Conservation (phyloP, 2,888 invertebrate genomes). For the Drosophila tanythrix region DNA sequence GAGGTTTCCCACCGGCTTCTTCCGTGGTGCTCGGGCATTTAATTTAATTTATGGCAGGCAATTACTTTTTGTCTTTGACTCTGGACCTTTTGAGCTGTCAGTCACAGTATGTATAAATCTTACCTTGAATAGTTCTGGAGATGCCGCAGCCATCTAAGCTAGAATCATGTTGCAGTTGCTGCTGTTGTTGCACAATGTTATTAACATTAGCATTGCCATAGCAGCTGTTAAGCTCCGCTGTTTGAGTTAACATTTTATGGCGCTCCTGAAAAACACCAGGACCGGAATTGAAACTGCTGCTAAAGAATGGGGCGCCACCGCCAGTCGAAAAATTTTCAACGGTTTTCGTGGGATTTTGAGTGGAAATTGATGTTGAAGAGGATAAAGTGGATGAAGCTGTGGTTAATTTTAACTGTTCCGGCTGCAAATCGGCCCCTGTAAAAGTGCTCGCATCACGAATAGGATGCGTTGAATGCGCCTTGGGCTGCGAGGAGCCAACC, state of each 20-base stretch:
- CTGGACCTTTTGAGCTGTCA: no score
- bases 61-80: no score
- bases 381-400: conserved; percentile 19
- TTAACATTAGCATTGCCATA: background rate
- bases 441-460: conserved; percentile 38
- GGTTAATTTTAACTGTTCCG: background rate
- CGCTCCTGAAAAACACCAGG: background rate
- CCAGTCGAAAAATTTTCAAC: background rate
- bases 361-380: background rate
- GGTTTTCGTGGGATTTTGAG: background rate
- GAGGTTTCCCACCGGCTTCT: no score
- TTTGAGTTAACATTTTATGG: conserved; percentile 1
- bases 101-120: background rate
- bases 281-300: background rate
- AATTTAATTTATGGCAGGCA: no score
- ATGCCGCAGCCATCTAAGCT: conserved; percentile 39
- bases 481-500: conserved; percentile 68
- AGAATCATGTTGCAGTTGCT: conserved; percentile 1
- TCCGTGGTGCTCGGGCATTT: no score
- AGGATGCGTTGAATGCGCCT: conserved; percentile 16
- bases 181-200: conserved; percentile 19
- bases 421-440: conserved; percentile 36
- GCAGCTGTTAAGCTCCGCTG: background rate
- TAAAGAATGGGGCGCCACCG: background rate
- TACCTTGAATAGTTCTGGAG: conserved; percentile 53